phyloP scores from a whole-genome alignment of 1,140 invertebrate species.

The Tetragonula clypearis region DNA sequence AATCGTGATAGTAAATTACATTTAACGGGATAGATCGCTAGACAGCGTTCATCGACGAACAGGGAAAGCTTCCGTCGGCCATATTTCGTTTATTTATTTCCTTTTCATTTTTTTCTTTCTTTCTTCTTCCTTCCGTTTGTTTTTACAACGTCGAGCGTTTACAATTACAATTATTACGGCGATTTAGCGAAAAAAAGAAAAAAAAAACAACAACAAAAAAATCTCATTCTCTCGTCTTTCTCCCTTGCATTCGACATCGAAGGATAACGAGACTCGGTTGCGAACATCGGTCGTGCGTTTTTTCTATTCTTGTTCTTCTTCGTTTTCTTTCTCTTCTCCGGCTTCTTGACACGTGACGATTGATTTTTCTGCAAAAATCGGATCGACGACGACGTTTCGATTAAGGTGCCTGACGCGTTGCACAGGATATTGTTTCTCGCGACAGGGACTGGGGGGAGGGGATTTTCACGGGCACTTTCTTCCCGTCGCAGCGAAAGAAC shows the following conservation, averaged over 20 bases:
- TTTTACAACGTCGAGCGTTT: conserved; percentile 7
- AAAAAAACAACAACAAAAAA: too few species aligned
- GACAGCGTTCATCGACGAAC: too few species aligned
- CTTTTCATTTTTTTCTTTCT: background rate
- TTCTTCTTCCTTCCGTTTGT: background rate
- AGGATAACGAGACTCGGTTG: background rate
- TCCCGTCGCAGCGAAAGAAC: conserved; percentile 22
- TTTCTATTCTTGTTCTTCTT: background rate
- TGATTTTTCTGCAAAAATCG: background rate
- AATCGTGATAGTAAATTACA: conserved; percentile 63
- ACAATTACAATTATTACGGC: background rate
- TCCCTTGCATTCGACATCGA: background rate
- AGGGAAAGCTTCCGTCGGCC: background rate
- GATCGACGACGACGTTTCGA: background rate
- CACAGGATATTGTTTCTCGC: background rate
- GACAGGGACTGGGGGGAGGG: background rate
- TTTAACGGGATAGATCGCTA: conserved; percentile 11
- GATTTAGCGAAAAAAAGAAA: background rate
- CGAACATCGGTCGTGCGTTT: background rate
- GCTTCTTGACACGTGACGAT: background rate
- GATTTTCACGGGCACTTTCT: conserved; percentile 13
- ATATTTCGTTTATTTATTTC: background rate
- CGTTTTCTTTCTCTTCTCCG: too few species aligned
- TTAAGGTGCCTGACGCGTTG: background rate
- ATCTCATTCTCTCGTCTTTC: background rate